Conservation (phyloP, 1,140 invertebrate species). For the Hycleus cichorii region DNA sequence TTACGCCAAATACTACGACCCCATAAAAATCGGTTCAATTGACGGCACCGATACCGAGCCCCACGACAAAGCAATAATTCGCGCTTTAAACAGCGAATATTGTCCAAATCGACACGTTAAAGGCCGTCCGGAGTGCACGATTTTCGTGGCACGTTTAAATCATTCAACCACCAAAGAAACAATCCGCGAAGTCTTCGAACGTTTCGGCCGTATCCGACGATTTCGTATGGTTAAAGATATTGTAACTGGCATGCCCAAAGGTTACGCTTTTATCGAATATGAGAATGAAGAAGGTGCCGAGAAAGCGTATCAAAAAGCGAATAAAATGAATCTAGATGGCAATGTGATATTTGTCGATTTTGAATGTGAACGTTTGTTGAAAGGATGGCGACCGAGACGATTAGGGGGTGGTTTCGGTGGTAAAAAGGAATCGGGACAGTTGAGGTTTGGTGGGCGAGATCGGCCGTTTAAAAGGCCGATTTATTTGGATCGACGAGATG, state of each 20-base stretch:
- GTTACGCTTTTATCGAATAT: constrained; percentile 84
- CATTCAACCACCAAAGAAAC: constrained; percentile 58
- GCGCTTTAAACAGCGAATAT: constrained; percentile 67
- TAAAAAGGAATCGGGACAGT: constrained; percentile 78
- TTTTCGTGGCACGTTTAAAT: constrained; percentile 74
- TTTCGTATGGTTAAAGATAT: constrained; percentile 60
- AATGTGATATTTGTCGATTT: constrained; percentile 64
- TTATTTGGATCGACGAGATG: constrained; percentile 20
- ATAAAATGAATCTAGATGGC: constrained; percentile 50
- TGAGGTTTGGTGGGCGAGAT: constrained; percentile 75
- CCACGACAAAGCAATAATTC: constrained; percentile 69
- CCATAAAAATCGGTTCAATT: constrained; percentile 70
- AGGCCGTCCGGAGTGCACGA: constrained; percentile 62
- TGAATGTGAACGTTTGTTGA: constrained; percentile 54
- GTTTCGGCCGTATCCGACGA: constrained; percentile 58
- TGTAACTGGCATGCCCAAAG: constrained; percentile 72
- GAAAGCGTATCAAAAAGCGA: constrained; percentile 51
- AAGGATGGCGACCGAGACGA: constrained; percentile 77
- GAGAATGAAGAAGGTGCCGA: constrained; percentile 52
- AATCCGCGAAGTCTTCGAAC: constrained; percentile 54
- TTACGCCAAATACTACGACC: constrained; percentile 51
- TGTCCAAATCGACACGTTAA: constrained; percentile 57
- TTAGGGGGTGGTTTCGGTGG: constrained; percentile 84
- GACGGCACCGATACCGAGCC: constrained; percentile 77
- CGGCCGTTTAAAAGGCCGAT: constrained; percentile 66